Evolutionary conservation across 2,113 vertebrate species (phyloP).

Genomic region (Pygoscelis adeliae): DNA sequence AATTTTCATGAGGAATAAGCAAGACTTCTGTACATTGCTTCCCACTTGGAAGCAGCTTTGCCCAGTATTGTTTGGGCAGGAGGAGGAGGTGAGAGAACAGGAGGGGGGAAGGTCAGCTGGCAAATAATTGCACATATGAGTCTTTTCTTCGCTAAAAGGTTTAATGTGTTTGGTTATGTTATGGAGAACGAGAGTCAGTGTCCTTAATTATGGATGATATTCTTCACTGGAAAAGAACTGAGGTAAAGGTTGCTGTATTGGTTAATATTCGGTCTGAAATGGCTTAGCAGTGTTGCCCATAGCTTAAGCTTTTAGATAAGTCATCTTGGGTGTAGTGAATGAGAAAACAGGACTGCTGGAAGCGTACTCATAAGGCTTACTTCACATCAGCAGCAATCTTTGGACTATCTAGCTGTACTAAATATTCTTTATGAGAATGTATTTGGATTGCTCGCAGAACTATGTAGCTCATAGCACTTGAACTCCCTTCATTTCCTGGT

Average conservation of each 20-base stretch:
- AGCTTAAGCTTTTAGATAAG: slow-evolving; percentile 24
- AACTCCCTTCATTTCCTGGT: slow-evolving; percentile 62
- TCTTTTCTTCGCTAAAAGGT: background rate
- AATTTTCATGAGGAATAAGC: background rate
- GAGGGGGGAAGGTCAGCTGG: background rate
- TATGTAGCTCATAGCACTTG: slow-evolving; percentile 30
- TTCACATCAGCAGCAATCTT: slow-evolving; percentile 43
- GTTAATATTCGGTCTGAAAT: slow-evolving; percentile 11
- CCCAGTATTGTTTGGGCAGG: background rate
- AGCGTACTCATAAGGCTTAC: slow-evolving; percentile 37
- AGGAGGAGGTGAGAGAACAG: background rate
- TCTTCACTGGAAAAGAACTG: background rate
- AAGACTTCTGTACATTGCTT: background rate
- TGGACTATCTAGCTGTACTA: slow-evolving; percentile 32
- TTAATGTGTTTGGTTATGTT: background rate
- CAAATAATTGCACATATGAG: background rate
- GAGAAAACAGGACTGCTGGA: slow-evolving; percentile 14
- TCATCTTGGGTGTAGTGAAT: slow-evolving; percentile 8
- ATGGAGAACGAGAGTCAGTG: background rate
- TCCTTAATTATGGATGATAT: slow-evolving; percentile 20
- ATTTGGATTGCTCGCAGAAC: slow-evolving; percentile 51
- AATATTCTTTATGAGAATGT: slow-evolving; percentile 62
- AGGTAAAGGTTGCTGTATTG: background rate
- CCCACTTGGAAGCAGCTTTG: background rate
- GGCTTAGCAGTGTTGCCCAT: background rate